phyloP scores from a whole-genome alignment of 2,888 invertebrate genomes.

The Ophion slaviceki region DNA sequence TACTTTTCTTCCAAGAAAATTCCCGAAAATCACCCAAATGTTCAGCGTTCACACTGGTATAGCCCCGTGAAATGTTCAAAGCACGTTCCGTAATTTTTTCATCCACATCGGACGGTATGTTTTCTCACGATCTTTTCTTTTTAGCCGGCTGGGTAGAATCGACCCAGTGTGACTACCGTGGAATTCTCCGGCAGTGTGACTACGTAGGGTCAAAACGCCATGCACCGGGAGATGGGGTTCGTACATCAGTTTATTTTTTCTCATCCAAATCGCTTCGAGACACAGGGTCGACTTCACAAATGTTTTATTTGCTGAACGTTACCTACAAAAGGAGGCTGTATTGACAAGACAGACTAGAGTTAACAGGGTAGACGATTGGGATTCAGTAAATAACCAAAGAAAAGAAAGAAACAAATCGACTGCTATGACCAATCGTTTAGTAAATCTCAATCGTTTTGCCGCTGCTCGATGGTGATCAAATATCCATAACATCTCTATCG shows the following conservation, averaged over 20 bases:
- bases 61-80: too few species aligned
- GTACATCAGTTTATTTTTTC: not conserved
- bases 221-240: not conserved
- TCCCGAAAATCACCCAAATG: too few species aligned
- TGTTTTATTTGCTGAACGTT: constrained; percentile 62
- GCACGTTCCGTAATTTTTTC: too few species aligned
- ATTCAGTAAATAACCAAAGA: constrained; percentile 60
- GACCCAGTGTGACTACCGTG: too few species aligned
- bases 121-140: too few species aligned
- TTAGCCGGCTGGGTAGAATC: too few species aligned
- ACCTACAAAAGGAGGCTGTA: constrained; percentile 65
- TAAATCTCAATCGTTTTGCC: constrained; percentile 67
- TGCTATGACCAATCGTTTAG: constrained; percentile 38
- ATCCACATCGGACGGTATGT: too few species aligned
- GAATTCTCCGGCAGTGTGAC: too few species aligned
- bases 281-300: constrained; percentile 53
- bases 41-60: too few species aligned
- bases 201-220: not conserved
- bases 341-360: constrained; percentile 71
- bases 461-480: constrained; percentile 52
- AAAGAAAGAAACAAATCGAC: constrained; percentile 12
- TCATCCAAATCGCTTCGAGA: constrained; percentile 33
- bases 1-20: too few species aligned
- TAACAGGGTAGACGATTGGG: constrained; percentile 68
- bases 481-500: constrained; percentile 53